These are phyloP conservation scores for Apotomis betuletana DNA, from an alignment of 2,888 invertebrate genomes.

Conservation along the genomic window DNA sequence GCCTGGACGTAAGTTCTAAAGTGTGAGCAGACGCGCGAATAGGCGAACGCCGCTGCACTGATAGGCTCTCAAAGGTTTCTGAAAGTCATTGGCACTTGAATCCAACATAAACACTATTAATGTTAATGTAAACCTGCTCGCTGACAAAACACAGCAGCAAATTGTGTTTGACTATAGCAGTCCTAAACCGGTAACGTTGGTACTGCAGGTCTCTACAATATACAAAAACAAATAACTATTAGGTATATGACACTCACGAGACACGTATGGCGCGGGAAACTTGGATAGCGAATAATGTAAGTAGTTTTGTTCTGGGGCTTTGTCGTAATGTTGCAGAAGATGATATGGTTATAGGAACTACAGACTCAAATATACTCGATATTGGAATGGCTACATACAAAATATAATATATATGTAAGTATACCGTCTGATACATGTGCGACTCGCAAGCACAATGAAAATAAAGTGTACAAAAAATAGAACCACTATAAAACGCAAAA, in stretches of 20 bases:
- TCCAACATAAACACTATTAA: slow-evolving; percentile 20
- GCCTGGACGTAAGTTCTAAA: slow-evolving; percentile 2
- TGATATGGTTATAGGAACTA: too few relatives aligned
- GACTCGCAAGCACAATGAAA: too few relatives aligned
- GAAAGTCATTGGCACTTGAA: slow-evolving; percentile 30
- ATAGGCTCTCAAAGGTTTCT: slow-evolving; percentile 14
- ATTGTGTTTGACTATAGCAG: not conserved
- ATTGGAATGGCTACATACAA: too few relatives aligned
- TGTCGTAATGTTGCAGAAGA: too few relatives aligned
- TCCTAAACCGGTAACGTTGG: not conserved
- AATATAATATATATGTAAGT: too few relatives aligned
- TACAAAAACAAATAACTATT: not conserved
- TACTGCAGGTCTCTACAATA: not conserved
- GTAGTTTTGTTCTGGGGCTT: too few relatives aligned
- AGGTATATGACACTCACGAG: not conserved
- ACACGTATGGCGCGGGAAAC: not conserved
- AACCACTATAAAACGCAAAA: too few relatives aligned
- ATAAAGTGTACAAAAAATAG: too few relatives aligned
- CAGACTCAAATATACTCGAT: too few relatives aligned
- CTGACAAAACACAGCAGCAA: not conserved
- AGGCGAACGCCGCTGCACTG: slow-evolving; percentile 13
- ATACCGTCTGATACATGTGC: too few relatives aligned
- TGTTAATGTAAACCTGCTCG: slow-evolving; percentile 20
- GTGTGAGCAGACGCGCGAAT: slow-evolving; percentile 5
- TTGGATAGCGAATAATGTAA: not conserved